Conservation (phyloP, 2,113 vertebrate genomes). For the Gambusia holbrooki region DNA sequence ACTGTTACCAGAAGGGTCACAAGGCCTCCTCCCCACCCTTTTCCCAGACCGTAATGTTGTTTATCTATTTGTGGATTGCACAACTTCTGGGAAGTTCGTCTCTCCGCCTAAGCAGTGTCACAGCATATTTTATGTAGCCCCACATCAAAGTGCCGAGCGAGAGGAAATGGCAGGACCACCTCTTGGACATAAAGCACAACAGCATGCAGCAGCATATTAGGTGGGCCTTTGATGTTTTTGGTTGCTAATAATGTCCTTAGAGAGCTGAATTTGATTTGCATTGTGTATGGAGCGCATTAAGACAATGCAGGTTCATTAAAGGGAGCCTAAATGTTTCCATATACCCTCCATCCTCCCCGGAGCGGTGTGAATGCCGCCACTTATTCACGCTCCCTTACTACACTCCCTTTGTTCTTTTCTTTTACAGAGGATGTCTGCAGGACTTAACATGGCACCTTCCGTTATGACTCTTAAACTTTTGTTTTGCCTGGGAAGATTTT, state of each 20-base stretch:
- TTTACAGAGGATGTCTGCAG: not conserved
- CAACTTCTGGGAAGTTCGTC: conserved; percentile 75
- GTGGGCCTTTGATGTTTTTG: conserved; percentile 72
- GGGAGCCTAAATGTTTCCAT: conserved; percentile 76
- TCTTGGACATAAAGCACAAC: conserved; percentile 71
- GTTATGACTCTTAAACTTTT: not conserved
- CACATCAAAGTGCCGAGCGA: conserved; percentile 75
- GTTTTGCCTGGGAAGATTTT: not conserved
- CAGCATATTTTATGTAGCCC: conserved; percentile 68
- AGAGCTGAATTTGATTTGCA: conserved; percentile 74
- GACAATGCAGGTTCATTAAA: conserved; percentile 73
- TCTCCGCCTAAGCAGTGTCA: conserved; percentile 63
- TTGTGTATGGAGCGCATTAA: conserved; percentile 72
- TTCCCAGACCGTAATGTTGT: conserved; percentile 56
- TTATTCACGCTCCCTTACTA: conserved; percentile 37
- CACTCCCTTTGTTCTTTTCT: conserved; percentile 10
- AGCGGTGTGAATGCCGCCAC: conserved; percentile 55
- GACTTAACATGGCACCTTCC: conserved; percentile 1
- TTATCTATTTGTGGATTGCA: conserved; percentile 78
- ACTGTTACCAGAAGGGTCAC: conserved; percentile 74
- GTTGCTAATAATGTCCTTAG: conserved; percentile 71
- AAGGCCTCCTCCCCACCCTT: conserved; percentile 16
- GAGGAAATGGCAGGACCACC: conserved; percentile 77
- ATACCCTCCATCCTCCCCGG: conserved; percentile 49
- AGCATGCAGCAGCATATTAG: conserved; percentile 68